A percentile compares a stretch with the other conserved stretches of the same genome.
These are phyloP conservation scores for Epirrhoe alternata DNA, from an alignment of 2,888 invertebrate species.

Conservation along the genomic window DNA sequence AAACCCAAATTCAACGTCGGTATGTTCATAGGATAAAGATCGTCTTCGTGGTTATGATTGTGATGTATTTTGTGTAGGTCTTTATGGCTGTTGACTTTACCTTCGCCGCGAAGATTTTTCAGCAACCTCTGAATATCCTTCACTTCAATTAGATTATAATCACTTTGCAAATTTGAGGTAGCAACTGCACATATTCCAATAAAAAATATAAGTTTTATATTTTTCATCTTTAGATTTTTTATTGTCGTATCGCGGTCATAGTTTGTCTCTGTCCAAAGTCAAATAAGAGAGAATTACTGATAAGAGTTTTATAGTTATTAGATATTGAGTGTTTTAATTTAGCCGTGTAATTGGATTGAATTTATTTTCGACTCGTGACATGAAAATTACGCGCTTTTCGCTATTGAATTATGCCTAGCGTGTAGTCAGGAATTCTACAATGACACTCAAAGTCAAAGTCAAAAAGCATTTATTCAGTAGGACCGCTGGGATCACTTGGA, in stretches of 20 bases:
- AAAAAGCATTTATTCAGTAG: no score
- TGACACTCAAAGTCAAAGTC: no score
- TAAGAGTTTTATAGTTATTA: constrained; percentile 22
- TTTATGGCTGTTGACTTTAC: constrained; percentile 11
- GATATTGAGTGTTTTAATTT: constrained; percentile 22
- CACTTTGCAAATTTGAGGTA: constrained; percentile 1
- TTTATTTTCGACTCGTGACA: constrained; percentile 2
- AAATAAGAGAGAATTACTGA: constrained; percentile 9
- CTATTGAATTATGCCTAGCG: background rate
- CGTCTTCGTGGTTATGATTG: constrained; percentile 2
- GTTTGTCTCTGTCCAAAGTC: constrained; percentile 10
- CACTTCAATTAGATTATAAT: constrained; percentile 4
- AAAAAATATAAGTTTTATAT: constrained; percentile 9
- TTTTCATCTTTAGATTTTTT: constrained; percentile 17
- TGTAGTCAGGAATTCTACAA: background rate
- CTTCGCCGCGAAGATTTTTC: background rate
- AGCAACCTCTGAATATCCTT: constrained; percentile 18
- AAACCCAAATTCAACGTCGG: constrained; percentile 37
- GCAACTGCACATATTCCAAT: constrained; percentile 12
- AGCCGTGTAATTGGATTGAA: constrained; percentile 29
- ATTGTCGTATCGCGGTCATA: constrained; percentile 4
- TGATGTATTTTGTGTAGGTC: constrained; percentile 15
- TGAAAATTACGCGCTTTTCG: background rate
- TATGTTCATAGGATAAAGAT: constrained; percentile 29
- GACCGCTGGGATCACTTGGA: no score